Conservation (phyloP, 2,888 invertebrate genomes). For the Tromatobia lineatoria region DNA sequence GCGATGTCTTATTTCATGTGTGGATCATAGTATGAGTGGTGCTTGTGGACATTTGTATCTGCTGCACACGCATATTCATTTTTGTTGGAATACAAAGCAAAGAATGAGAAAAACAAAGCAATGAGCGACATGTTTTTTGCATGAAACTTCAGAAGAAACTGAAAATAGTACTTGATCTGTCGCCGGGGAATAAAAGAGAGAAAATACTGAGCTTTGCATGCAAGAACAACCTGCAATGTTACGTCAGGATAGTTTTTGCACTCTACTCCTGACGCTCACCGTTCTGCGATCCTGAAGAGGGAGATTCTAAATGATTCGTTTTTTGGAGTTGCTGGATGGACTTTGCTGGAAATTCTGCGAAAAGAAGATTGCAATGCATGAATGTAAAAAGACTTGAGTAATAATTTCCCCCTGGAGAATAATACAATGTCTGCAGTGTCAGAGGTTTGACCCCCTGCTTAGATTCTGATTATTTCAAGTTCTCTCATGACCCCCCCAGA, state of each 20-base stretch:
- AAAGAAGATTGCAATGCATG: background rate
- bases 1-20: no score
- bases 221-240: background rate
- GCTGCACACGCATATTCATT: no score
- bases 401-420: background rate
- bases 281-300: background rate
- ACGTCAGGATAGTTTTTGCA: constrained; percentile 2
- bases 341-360: background rate
- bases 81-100: no score
- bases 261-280: background rate
- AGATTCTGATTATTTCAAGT: no score
- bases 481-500: no score
- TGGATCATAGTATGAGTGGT: no score
- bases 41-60: no score
- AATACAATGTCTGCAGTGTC: background rate
- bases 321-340: background rate
- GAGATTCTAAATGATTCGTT: background rate
- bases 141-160: background rate
- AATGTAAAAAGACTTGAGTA: background rate
- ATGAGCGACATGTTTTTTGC: background rate
- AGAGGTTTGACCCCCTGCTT: no score
- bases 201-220: background rate
- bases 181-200: background rate
- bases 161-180: background rate
- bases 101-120: background rate